Percentiles rank a stretch among this genome's conserved stretches.
These are phyloP conservation scores for Alloplasta piceator DNA, from an alignment of 2,888 invertebrate genomes.

Conservation along the genomic window DNA sequence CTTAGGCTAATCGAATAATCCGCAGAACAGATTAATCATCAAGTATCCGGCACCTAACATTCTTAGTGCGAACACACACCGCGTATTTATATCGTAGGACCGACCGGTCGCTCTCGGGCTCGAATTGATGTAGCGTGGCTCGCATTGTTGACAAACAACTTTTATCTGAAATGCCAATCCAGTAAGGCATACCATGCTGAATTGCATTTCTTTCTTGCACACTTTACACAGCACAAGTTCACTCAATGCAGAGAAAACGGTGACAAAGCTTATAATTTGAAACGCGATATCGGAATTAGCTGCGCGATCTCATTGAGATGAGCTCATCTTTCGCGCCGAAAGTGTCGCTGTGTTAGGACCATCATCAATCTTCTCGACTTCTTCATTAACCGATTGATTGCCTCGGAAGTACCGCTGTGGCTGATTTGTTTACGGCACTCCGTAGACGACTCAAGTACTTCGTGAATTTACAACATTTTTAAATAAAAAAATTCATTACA, in stretches of 20 bases:
- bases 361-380: not conserved
- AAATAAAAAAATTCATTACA: no score
- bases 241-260: conserved; percentile 4
- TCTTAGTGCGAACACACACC: conserved; percentile 17
- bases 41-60: conserved; percentile 30
- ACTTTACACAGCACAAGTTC: conserved; percentile 8
- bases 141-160: conserved; percentile 5
- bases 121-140: conserved; percentile 3
- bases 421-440: no score
- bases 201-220: conserved; percentile 7
- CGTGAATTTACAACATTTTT: no score
- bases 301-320: not conserved
- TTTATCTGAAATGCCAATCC: conserved; percentile 7
- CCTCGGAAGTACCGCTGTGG: no score
- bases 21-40: conserved; percentile 14
- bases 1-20: conserved; percentile 15
- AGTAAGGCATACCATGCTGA: conserved; percentile 6
- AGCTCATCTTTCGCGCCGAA: not conserved
- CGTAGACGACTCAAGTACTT: no score
- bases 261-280: conserved; percentile 7
- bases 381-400: no score
- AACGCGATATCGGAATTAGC: not conserved
- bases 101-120: not conserved
- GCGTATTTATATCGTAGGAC: conserved; percentile 25
- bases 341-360: not conserved